These are phyloP conservation scores for Halocynthia aurantium DNA, from an alignment of 23 tunicate genomes.

Conservation along the genomic window DNA sequence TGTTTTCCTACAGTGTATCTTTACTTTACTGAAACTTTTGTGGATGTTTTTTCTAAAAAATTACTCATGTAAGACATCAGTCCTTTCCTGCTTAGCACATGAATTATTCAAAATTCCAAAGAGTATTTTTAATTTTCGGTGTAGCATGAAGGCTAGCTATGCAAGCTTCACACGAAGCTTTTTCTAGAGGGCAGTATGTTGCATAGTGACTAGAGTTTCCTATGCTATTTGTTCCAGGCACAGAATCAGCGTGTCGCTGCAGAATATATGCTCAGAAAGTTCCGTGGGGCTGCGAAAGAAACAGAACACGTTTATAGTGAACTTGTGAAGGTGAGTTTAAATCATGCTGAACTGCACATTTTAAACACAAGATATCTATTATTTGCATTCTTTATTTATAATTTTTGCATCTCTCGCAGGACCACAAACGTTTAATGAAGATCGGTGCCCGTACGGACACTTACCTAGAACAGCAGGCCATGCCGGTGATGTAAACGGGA, in stretches of 20 bases:
- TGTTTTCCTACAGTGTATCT: neutral
- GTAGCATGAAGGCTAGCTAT: too few relatives aligned
- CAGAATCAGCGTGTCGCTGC: conserved; percentile 61
- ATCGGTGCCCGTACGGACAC: conserved; percentile 67
- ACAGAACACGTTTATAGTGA: conserved; percentile 53
- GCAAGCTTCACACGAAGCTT: too few relatives aligned
- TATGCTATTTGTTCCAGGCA: conserved; percentile 20
- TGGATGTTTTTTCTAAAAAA: too few relatives aligned
- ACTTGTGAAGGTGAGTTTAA: conserved; percentile 7
- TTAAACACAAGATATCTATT: neutral
- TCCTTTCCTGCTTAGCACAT: too few relatives aligned
- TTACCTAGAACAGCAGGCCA: conserved; percentile 77
- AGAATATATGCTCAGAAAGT: conserved; percentile 70
- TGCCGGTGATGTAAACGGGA: conserved; percentile 55
- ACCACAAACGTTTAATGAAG: conserved; percentile 59
- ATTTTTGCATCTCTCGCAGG: conserved; percentile 21
- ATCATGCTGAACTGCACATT: neutral
- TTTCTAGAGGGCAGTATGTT: too few relatives aligned
- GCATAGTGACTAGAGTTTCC: neutral
- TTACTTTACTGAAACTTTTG: too few relatives aligned
- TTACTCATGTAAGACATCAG: too few relatives aligned
- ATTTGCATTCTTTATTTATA: too few relatives aligned
- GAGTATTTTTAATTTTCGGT: too few relatives aligned
- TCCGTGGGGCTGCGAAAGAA: conserved; percentile 79
- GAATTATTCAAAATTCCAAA: too few relatives aligned